These are phyloP conservation scores for Podarcis cretensis DNA, from an alignment of 2,113 vertebrate species.

Conservation along the genomic window DNA sequence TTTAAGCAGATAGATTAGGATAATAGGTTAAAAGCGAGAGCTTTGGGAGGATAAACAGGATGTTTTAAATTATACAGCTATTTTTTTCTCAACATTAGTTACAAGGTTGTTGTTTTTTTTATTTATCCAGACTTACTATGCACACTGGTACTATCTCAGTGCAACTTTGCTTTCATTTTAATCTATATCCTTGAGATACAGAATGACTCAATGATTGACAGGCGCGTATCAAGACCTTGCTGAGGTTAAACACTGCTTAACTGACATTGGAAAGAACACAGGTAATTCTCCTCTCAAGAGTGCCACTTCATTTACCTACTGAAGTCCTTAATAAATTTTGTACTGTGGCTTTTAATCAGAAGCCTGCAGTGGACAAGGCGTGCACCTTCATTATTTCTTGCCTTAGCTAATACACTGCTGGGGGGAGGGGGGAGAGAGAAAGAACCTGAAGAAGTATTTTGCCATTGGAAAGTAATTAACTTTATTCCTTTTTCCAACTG, in stretches of 20 bases:
- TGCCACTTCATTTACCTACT: neutral
- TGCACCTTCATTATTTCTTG: neutral
- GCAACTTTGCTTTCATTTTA: neutral
- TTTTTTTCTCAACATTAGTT: neutral
- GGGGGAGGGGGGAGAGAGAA: too few species aligned
- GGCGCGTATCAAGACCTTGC: neutral
- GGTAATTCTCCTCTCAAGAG: neutral
- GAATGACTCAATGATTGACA: neutral
- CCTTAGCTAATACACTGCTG: neutral
- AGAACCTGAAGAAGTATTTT: neutral
- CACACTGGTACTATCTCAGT: neutral
- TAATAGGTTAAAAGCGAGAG: neutral
- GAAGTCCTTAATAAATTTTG: neutral
- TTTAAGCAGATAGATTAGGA: neutral
- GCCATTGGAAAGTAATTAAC: neutral
- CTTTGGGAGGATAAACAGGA: neutral
- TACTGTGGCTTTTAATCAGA: neutral
- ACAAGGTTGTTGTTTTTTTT: neutral
- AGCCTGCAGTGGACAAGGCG: neutral
- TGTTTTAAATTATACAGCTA: neutral
- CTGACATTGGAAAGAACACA: neutral
- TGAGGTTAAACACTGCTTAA: slow-evolving; percentile 9
- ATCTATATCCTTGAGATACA: slow-evolving; percentile 5
- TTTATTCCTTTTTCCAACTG: neutral
- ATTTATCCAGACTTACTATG: neutral